Conservation (phyloP, 1,140 invertebrate species). For the Neodiprion lecontei region DNA sequence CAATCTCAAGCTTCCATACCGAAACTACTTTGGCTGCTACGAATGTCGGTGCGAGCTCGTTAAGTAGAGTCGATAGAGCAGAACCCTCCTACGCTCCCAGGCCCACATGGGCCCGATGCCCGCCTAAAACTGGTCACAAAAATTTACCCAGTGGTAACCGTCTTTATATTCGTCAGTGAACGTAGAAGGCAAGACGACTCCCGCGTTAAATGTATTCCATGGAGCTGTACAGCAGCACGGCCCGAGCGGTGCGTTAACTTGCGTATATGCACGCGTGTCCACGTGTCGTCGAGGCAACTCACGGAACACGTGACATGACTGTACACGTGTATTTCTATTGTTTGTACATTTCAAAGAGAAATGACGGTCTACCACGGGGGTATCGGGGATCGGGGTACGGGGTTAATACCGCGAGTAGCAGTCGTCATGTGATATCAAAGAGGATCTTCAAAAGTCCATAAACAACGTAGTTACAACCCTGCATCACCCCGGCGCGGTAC, state of each 20-base stretch:
- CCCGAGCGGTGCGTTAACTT: background rate
- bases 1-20: too few species aligned
- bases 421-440: background rate
- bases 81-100: too few species aligned
- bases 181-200: background rate
- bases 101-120: too few species aligned
- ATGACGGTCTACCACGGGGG: too few species aligned
- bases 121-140: too few species aligned
- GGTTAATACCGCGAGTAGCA: background rate
- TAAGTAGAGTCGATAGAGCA: too few species aligned
- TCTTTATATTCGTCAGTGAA: too few species aligned
- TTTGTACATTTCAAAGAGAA: background rate
- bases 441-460: background rate
- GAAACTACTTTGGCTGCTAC: too few species aligned
- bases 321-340: background rate
- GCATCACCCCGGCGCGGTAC: background rate
- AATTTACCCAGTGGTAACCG: too few species aligned
- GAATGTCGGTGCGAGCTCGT: too few species aligned
- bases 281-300: background rate
- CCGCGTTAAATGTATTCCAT: conserved; percentile 7
- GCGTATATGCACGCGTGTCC: background rate
- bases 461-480: background rate
- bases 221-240: background rate
- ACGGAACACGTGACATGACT: background rate
- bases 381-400: too few species aligned